A percentile compares a stretch with the other conserved stretches of the same genome.
phyloP scores from a whole-genome alignment of 2,888 invertebrate species.

The Caenorhabditis sp. region DNA sequence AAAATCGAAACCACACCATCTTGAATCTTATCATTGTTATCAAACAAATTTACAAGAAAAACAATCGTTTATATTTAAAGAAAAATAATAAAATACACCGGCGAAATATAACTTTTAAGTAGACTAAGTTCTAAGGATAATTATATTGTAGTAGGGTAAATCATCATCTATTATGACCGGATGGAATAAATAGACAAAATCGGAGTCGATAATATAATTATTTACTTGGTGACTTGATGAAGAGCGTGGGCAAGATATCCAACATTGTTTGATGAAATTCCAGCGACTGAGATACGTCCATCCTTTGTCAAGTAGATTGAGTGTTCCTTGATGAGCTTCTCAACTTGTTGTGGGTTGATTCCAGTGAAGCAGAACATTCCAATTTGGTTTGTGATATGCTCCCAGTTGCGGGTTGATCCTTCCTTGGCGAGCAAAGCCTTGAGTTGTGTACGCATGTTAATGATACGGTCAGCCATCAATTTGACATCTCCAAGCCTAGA shows the following conservation, averaged over 20 bases:
- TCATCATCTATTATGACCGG: not conserved
- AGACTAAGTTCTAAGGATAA: not conserved
- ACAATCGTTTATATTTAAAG: not conserved
- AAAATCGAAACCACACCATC: not conserved
- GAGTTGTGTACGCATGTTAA: conserved; percentile 83
- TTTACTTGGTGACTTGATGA: conserved; percentile 65
- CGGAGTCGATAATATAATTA: not conserved
- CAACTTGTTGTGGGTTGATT: conserved; percentile 75
- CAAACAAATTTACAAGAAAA: not conserved
- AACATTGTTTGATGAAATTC: conserved; percentile 87
- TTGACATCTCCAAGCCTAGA: conserved; percentile 87
- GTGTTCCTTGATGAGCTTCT: conserved; percentile 65
- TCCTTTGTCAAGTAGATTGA: conserved; percentile 85
- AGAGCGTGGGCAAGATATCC: conserved; percentile 84
- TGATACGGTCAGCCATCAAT: conserved; percentile 96
- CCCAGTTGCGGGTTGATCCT: conserved; percentile 85
- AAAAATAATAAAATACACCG: not conserved
- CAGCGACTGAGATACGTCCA: conserved; percentile 95
- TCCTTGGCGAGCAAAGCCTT: conserved; percentile 80
- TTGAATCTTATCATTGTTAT: not conserved
- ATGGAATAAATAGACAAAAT: not conserved
- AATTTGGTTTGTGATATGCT: conserved; percentile 89
- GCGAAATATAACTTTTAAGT: not conserved
- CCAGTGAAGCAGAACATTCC: conserved; percentile 99
- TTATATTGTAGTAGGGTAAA: not conserved